A percentile compares a stretch with the other conserved stretches of the same genome.
Evolutionary conservation across 2,113 vertebrate species (phyloP).

Genomic region (Archocentrus centrarchus): DNA sequence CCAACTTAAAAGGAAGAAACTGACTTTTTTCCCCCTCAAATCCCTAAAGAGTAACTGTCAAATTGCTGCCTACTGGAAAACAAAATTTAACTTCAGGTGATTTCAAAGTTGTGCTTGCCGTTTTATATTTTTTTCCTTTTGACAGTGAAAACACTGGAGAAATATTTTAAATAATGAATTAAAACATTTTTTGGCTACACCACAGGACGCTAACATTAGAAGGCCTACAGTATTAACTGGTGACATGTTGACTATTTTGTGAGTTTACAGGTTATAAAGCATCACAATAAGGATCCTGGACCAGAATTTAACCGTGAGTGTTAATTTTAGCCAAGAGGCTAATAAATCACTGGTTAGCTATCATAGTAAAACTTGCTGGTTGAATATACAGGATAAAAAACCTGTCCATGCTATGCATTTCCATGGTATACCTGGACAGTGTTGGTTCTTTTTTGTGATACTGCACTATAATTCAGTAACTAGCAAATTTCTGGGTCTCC

Average conservation of each 20-base stretch:
- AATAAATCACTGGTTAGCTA: neutral
- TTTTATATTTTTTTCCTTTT: neutral
- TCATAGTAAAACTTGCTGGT: neutral
- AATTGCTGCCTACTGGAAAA: neutral
- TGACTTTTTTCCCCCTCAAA: neutral
- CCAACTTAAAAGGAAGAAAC: neutral
- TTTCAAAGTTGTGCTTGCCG: neutral
- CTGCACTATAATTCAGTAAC: neutral
- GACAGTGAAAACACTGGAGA: neutral
- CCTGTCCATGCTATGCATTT: neutral
- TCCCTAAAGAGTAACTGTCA: rapidly evolving
- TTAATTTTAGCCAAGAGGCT: neutral
- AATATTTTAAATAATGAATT: neutral
- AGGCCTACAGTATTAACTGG: neutral
- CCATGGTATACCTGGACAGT: neutral
- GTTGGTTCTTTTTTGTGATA: neutral
- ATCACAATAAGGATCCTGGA: no score
- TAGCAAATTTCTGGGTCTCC: neutral
- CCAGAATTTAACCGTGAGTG: no score
- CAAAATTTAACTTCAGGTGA: neutral
- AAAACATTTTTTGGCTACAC: neutral
- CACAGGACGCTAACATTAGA: neutral
- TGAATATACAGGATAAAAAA: neutral
- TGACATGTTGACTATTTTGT: neutral
- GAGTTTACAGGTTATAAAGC: neutral